phyloP scores from a whole-genome alignment of 2,888 invertebrate genomes.

The Micropterix aruncella region DNA sequence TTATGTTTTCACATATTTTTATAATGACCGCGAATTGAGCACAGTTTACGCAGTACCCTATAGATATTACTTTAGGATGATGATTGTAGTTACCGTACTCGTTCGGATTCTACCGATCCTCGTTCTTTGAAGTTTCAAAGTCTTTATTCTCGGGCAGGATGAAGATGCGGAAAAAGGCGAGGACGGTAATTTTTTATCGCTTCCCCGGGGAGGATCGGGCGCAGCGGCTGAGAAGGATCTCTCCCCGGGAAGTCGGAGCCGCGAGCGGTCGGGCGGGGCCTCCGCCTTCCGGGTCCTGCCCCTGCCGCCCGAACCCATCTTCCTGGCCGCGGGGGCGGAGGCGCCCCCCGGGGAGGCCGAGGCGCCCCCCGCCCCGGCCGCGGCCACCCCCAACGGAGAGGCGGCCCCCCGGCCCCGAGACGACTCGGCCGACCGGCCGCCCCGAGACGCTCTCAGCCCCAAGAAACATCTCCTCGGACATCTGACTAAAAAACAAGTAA shows the following conservation, averaged over 20 bases:
- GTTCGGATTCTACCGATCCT: too few relatives aligned
- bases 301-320: slow-evolving; percentile 20
- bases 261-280: neutral
- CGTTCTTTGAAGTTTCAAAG: too few relatives aligned
- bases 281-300: neutral
- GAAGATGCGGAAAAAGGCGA: too few relatives aligned
- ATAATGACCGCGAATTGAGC: too few relatives aligned
- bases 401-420: slow-evolving; percentile 14
- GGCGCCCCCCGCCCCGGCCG: slow-evolving; percentile 10
- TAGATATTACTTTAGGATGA: too few relatives aligned
- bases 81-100: too few relatives aligned
- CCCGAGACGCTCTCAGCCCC: neutral
- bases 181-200: slow-evolving; percentile 24
- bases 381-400: slow-evolving; percentile 16
- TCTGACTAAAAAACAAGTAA: too few relatives aligned
- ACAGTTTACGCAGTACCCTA: too few relatives aligned
- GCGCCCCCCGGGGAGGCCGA: slow-evolving; percentile 1
- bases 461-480: neutral
- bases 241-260: neutral
- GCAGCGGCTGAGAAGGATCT: neutral
- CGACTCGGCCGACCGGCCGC: too few relatives aligned
- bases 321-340: slow-evolving; percentile 16
- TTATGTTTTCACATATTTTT: too few relatives aligned
- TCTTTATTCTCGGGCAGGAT: too few relatives aligned
- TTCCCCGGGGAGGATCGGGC: slow-evolving; percentile 24